phyloP scores from a whole-genome alignment of 2,113 vertebrate species.

The Pogona vitticeps region DNA sequence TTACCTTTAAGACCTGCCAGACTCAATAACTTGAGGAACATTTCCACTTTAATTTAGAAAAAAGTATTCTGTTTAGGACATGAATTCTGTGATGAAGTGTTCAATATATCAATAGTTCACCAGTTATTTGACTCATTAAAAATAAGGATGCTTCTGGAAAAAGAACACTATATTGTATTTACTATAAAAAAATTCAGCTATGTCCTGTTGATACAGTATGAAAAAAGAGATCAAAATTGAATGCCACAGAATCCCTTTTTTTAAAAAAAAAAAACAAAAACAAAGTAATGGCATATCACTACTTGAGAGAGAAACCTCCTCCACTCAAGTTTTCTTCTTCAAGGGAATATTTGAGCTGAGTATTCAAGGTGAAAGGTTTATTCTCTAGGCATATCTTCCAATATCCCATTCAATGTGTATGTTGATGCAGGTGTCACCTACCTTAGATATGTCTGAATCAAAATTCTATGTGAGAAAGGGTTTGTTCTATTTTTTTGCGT shows the following conservation, averaged over 20 bases:
- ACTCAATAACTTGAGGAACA: background rate
- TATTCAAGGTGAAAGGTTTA: background rate
- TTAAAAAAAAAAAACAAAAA: too few relatives aligned
- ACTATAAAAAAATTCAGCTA: background rate
- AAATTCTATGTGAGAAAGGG: background rate
- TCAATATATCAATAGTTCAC: background rate
- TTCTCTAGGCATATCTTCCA: background rate
- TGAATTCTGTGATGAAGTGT: background rate
- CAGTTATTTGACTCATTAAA: background rate
- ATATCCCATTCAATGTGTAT: conserved; percentile 9
- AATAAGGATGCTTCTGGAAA: background rate
- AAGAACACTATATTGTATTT: background rate
- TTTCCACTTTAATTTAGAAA: background rate
- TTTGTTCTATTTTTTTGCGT: background rate
- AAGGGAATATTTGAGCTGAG: conserved; percentile 18
- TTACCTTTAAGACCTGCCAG: background rate
- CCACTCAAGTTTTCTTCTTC: background rate
- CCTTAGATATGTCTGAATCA: background rate
- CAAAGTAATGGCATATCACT: background rate
- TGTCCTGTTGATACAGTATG: background rate
- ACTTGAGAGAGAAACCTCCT: conserved; percentile 2
- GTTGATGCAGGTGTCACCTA: background rate
- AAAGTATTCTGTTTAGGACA: background rate
- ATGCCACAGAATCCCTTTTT: background rate
- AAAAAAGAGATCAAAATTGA: conserved; percentile 21